phyloP scores from a whole-genome alignment of 92 coral and sea anemone genomes.

The Epizoanthus fatuus region DNA sequence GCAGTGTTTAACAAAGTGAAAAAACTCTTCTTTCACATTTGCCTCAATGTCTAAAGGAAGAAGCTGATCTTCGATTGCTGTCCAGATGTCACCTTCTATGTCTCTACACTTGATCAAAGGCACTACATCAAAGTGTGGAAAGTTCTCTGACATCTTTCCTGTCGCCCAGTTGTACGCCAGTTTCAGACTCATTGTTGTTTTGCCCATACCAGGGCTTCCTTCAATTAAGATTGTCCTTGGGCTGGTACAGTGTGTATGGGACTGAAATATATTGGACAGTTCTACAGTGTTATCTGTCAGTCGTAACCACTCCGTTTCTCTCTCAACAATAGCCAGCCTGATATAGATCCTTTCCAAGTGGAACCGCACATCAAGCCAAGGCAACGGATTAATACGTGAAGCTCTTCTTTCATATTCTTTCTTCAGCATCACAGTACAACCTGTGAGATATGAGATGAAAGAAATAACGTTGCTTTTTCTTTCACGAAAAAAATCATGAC shows the following conservation, averaged over 20 bases:
- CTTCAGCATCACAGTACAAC: not conserved
- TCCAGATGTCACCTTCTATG: constrained; percentile 21
- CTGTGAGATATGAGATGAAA: not conserved
- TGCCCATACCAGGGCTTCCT: constrained; percentile 5
- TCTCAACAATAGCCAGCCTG: not conserved
- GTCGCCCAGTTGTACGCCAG: constrained; percentile 40
- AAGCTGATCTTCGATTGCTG: constrained; percentile 40
- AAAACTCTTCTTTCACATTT: constrained; percentile 6
- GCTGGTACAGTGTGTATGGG: constrained; percentile 19
- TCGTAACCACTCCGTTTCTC: not conserved
- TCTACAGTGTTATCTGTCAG: not conserved
- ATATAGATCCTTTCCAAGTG: constrained; percentile 1
- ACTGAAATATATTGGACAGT: not conserved
- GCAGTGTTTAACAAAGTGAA: constrained; percentile 1
- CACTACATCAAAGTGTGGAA: constrained; percentile 6
- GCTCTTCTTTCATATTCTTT: not conserved
- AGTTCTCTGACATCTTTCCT: not conserved
- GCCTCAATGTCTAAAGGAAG: constrained; percentile 31
- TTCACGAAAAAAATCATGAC: no score
- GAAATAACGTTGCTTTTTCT: no score
- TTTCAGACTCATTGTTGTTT: constrained; percentile 31
- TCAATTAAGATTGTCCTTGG: constrained; percentile 38
- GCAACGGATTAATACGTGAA: constrained; percentile 1
- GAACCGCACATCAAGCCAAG: constrained; percentile 7
- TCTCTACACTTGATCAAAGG: constrained; percentile 29